Conservation (phyloP, 92 coral and sea anemone species). For the Parazoanthus swiftii region DNA sequence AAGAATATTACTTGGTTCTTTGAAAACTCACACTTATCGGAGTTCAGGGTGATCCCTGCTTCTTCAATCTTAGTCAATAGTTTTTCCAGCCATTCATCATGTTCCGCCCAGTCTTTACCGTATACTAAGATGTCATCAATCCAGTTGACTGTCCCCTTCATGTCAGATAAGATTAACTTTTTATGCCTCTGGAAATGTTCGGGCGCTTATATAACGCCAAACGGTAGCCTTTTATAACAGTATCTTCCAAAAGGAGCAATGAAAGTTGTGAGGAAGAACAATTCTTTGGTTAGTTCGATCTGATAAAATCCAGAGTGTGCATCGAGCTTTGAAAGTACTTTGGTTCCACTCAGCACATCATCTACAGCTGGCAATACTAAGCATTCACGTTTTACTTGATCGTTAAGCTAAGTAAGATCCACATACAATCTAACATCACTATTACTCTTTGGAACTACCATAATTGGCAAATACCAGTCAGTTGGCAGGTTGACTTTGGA, state of each 20-base stretch:
- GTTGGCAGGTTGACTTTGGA: too few relatives aligned
- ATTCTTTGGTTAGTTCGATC: not conserved
- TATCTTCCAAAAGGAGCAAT: not conserved
- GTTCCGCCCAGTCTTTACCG: not conserved
- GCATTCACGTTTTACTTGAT: too few relatives aligned
- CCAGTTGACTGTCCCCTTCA: not conserved
- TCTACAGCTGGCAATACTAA: too few relatives aligned
- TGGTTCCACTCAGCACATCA: too few relatives aligned
- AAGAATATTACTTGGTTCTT: not conserved
- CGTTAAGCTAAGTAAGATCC: too few relatives aligned
- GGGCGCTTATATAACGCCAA: not conserved
- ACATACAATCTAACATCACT: too few relatives aligned
- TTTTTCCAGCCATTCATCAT: not conserved
- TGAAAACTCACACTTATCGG: too few relatives aligned
- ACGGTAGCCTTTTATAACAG: not conserved
- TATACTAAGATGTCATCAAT: conserved; percentile 14
- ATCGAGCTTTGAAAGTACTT: too few relatives aligned
- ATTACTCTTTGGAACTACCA: too few relatives aligned
- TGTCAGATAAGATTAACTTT: not conserved
- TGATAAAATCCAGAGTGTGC: too few relatives aligned
- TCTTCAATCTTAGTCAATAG: not conserved
- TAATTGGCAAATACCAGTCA: too few relatives aligned
- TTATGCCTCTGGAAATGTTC: conserved; percentile 17
- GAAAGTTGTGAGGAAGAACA: not conserved
- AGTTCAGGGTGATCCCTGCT: conserved; percentile 16